Conservation (phyloP, 2,113 vertebrate species). For the Zeus faber region DNA sequence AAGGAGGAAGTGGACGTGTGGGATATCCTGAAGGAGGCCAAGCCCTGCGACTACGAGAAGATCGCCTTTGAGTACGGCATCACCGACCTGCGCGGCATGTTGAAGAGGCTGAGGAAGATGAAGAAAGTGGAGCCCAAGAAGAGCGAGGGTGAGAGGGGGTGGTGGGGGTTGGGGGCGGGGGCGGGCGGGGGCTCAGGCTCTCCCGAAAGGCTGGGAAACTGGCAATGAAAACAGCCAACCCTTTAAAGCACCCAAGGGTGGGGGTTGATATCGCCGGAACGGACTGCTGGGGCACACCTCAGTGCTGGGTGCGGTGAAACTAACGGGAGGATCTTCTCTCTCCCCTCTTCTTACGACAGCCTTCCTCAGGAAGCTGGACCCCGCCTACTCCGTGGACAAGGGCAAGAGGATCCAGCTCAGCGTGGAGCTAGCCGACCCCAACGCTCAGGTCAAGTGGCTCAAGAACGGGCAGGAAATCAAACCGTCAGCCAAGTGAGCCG, state of each 20-base stretch:
- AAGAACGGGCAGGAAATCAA: slow-evolving; percentile 89
- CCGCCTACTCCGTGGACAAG: slow-evolving; percentile 82
- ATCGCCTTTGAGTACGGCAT: slow-evolving; percentile 92
- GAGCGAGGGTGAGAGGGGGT: slow-evolving; percentile 76
- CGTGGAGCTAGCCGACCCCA: slow-evolving; percentile 79
- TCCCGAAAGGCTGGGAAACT: slow-evolving; percentile 17
- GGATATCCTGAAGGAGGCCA: slow-evolving; percentile 84
- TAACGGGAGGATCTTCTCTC: too few relatives aligned
- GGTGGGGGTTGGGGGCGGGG: neutral
- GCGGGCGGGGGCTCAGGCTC: slow-evolving; percentile 5
- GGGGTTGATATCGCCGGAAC: too few relatives aligned
- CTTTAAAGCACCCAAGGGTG: too few relatives aligned
- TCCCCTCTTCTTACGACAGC: slow-evolving; percentile 62
- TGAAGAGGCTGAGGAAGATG: slow-evolving; percentile 86
- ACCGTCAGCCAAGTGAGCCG: slow-evolving; percentile 83
- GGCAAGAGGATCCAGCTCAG: slow-evolving; percentile 80
- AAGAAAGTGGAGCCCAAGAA: slow-evolving; percentile 82
- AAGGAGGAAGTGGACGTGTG: slow-evolving; percentile 82
- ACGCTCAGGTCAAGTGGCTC: slow-evolving; percentile 80
- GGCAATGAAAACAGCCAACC: too few relatives aligned
- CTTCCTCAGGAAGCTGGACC: slow-evolving; percentile 83
- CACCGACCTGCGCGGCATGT: slow-evolving; percentile 90
- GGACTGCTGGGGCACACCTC: too few relatives aligned
- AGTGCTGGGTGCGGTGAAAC: too few relatives aligned
- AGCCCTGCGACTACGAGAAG: slow-evolving; percentile 89